Base-by-base conservation (phyloP, 1,140 invertebrate species). In the Microvelia longipes region DNA sequence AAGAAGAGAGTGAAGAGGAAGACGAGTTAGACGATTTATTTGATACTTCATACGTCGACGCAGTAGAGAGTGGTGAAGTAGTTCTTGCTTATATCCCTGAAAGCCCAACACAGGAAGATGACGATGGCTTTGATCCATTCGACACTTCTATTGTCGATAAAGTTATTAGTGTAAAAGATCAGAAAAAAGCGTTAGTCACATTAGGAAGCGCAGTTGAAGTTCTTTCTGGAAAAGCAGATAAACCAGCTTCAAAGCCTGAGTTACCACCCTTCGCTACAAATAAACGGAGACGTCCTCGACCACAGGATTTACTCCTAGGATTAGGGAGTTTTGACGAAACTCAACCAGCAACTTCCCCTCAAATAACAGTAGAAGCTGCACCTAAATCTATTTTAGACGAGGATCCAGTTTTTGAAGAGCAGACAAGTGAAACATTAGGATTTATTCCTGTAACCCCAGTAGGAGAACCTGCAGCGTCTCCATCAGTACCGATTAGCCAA, bases 91-190 rank as follows among this genome's bases (percentile, higher is more conserved):
- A 92, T 73, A 91, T 94, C 68, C 91, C 92, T 1, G 91, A 87
- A 60, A 86, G 90, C 75, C 92, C 91, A 2, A 88, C 86, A 1
- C 82, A 88, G 29, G 85, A 90, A 71, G 83, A 85, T 66, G 76
- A 84, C 66, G 86, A 87, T 75, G 87, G 87, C 71, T 83, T 85
- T 35, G 90, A 92, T 82, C 90, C 90, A 0, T 94, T 94, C 77
- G 92, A 94, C 75, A 94, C 92, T 15, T 89, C 90, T 0, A 90
- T 86, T 72, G 91, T 91, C 29, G 91, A 93, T 69, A 90, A 89
- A 75, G 85, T 93, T 28, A 88, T 94, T 0, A 88, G 89, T 78
- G 87, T 87, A 11, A 69, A 67, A 64, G 73, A 76, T 71, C 88
- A 88, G 76, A 90, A 90, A 29, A 92, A 90, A 73, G 89, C 90